Evolutionary conservation across 2,113 vertebrate species (phyloP), one percentile per base, ranked within the genome.

Genomic region (Malurus cyaneus): DNA sequence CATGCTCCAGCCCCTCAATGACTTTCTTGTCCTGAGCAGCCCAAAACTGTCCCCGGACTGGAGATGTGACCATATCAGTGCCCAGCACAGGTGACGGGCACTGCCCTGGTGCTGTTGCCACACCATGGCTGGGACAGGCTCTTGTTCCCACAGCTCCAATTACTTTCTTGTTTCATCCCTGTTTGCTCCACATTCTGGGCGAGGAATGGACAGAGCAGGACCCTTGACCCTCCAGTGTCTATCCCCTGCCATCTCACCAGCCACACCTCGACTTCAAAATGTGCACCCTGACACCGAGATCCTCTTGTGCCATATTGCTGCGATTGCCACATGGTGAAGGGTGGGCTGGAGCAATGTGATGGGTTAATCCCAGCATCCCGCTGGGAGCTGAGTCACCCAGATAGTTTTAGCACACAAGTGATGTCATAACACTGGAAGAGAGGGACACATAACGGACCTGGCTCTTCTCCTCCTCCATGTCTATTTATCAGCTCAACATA

Each of bases 301-400:
- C 62, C 72, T 52, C 54, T 28, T 9, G 10, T 52, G 34, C 52
- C 65, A 16, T 34, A 17, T 3, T 4, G 41, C 72, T 16, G 24
- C 0, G 0, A 54, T 81, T 84, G 89, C 89, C 87, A 85, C 49
- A 6, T 0, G 18, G 67, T 54, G 6, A 36, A 60, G 81, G 66
- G 73, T 57, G 52, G 80, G 73, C 42, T 84, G 18, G 82, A 86
- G 34, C 36, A 50, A 70, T 56, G 32, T 0, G 8, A 24, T 32
- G 3, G 0, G 44, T 56, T 92, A 81, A 91, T 92, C 78, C 79
- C 87, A 49, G 69, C 0, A 4, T 50, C 89, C 86, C 74, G 80
- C 89, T 91, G 84, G 79, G 76, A 86, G 57, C 95, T 96, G 92
- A 89, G 61, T 88, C 96, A 92, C 74, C 2, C 1, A 29, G 81